Evolutionary conservation across 30 jellyfish, hydroid and myxozoan species (phyloP), one percentile per base, ranked within the genome.

Genomic region (Aurelia sp.): DNA sequence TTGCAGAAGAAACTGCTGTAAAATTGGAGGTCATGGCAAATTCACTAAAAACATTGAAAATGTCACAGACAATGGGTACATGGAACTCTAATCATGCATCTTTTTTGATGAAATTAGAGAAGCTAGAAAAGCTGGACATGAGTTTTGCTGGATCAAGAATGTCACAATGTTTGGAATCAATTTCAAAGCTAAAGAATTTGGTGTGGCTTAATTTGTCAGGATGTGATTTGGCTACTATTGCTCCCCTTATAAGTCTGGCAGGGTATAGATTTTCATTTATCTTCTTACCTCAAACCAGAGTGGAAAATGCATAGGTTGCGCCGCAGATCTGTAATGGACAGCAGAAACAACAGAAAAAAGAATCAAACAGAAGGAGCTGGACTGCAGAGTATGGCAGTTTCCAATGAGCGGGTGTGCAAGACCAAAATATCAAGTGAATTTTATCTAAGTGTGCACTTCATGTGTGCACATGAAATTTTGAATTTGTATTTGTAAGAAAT

Each of bases 191-290:
- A 65, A 55, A 30, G 67, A 74, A 17, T 33, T 78, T 89, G 47
- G 93, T 27, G n/a, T 82, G 86, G 91, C 87, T 89, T 75, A 91
- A 82, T 67, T 35, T 89, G 70, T 89, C 97, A 8, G 59, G 53
- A 57, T 68, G 91, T 30, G 76, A 65, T 4, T 8, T 89, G 6
- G 59, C 30, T 16, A 35, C 61, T 50, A 24, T 55, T 5, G 21
- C 68, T 47, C 84, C 85, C 44, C 53, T 67, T 38, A 5, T 8
- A 27, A 41, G 44, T 59, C 35, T 81, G 13, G 55, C 91, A 52
- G 41, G 84, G 84, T 81, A 24, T 4, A 8, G 55, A 7, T 44
- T 44, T 11, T 22, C 18, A 35, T 13, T 13, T 19, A 19, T 35
- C 53, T 21, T 21, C 8, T 35, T 64, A 21, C 75, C 75, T 18